These are phyloP conservation scores for Thalassophryne amazonica DNA, from an alignment of 2,797 vertebrate genomes.

Conservation along the genomic window DNA sequence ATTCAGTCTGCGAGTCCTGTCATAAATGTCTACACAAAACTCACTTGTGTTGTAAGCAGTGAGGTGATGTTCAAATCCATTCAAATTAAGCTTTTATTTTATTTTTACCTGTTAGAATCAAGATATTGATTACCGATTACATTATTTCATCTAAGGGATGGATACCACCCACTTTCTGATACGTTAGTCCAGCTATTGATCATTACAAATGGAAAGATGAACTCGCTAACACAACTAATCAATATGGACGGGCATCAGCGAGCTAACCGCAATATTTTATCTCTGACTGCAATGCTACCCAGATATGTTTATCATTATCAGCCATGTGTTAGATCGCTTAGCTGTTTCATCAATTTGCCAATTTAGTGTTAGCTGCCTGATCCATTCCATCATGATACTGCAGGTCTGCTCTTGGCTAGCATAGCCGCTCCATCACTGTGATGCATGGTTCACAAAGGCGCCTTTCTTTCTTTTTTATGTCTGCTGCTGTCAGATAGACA, in stretches of 20 bases:
- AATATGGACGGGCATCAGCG: background rate
- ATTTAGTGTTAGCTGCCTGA: conserved; percentile 2
- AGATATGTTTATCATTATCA: conserved; percentile 19
- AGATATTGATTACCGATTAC: no score
- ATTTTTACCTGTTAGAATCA: no score
- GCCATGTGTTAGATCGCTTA: conserved; percentile 9
- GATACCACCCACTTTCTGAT: background rate
- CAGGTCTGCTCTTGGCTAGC: conserved; percentile 3
- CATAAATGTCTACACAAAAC: no score
- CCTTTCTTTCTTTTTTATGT: conserved; percentile 23
- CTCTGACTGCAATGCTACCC: conserved; percentile 7
- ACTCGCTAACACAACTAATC: background rate
- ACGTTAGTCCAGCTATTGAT: background rate
- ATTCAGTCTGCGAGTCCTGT: no score
- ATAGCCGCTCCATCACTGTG: conserved; percentile 34
- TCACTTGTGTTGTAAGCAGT: no score
- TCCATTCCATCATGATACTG: conserved; percentile 23
- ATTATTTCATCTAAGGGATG: background rate
- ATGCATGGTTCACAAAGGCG: conserved; percentile 15
- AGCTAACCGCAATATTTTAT: background rate
- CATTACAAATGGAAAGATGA: background rate
- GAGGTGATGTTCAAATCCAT: no score
- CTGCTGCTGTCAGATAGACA: conserved; percentile 4
- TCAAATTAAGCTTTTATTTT: no score
- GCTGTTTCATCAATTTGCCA: conserved; percentile 20